A percentile compares a stretch with the other conserved stretches of the same genome.
These are phyloP conservation scores for Eclectus roratus DNA, from an alignment of 2,113 vertebrate genomes.

Conservation along the genomic window DNA sequence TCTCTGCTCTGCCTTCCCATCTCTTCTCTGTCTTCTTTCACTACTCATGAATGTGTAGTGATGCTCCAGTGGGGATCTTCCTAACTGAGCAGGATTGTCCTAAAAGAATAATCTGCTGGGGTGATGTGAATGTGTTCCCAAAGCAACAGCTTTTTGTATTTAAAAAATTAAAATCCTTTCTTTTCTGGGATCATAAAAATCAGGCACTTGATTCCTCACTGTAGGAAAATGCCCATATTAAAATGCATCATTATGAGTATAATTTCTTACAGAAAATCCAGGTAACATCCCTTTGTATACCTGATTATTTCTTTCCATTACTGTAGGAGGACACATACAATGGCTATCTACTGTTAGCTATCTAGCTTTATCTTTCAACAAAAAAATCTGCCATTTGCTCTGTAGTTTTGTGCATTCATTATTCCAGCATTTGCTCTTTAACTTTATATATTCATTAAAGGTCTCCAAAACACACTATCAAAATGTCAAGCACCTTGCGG, in stretches of 20 bases:
- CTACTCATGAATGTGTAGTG: neutral
- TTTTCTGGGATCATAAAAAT: neutral
- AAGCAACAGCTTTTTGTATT: neutral
- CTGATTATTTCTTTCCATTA: neutral
- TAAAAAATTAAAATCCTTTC: neutral
- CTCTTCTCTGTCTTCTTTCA: neutral
- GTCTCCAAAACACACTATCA: neutral
- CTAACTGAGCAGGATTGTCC: neutral
- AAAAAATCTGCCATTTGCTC: neutral
- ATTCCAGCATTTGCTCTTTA: neutral
- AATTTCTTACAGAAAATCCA: neutral
- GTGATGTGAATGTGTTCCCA: neutral
- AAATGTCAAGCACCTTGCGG: constrained; percentile 19
- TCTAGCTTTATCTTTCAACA: neutral
- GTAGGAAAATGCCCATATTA: neutral
- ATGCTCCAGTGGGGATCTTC: neutral
- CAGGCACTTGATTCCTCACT: neutral
- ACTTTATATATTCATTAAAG: constrained; percentile 4
- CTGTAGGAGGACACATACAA: neutral
- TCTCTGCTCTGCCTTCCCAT: neutral
- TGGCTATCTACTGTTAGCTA: neutral
- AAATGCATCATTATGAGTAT: neutral
- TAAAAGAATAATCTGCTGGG: neutral
- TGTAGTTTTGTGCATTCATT: neutral
- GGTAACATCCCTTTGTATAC: neutral